Evolutionary conservation across 2,888 invertebrate genomes (phyloP).

Genomic region (Drosophila barbarae): DNA sequence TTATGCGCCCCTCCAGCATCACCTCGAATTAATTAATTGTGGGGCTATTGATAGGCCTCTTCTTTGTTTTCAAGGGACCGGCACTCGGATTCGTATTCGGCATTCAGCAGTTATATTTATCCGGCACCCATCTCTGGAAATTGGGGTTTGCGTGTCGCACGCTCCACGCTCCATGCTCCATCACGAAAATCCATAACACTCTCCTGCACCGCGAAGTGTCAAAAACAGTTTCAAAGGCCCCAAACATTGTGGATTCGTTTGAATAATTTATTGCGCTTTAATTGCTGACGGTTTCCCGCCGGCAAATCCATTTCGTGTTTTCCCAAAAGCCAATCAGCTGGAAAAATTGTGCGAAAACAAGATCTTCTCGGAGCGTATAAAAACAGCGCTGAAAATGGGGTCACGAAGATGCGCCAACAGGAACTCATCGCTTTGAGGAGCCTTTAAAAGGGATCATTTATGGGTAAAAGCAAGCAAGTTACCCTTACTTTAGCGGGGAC

Average conservation of each 20-base stretch:
- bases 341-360: slow-evolving; percentile 60
- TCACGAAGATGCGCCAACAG: slow-evolving; percentile 13
- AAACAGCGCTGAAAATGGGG: slow-evolving; percentile 24
- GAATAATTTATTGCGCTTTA: slow-evolving; percentile 63
- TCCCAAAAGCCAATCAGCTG: slow-evolving; percentile 64
- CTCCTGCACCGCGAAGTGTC: slow-evolving; percentile 52
- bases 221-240: slow-evolving; percentile 52
- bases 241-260: slow-evolving; percentile 38
- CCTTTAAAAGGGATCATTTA: neutral
- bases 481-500: no score
- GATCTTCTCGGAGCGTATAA: slow-evolving; percentile 5
- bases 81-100: slow-evolving; percentile 29
- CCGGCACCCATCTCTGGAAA: slow-evolving; percentile 49
- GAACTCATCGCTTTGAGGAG: slow-evolving; percentile 2
- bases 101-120: slow-evolving; percentile 52
- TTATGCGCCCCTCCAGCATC: slow-evolving; percentile 28
- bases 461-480: no score
- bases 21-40: slow-evolving; percentile 64
- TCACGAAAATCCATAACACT: slow-evolving; percentile 51
- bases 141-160: slow-evolving; percentile 73
- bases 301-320: slow-evolving; percentile 51
- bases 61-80: slow-evolving; percentile 47
- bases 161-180: slow-evolving; percentile 47
- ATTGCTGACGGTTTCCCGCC: slow-evolving; percentile 46
- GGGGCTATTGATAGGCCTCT: slow-evolving; percentile 65